phyloP scores from a whole-genome alignment of 2,797 vertebrate genomes.

The Crocidura indochinensis region DNA sequence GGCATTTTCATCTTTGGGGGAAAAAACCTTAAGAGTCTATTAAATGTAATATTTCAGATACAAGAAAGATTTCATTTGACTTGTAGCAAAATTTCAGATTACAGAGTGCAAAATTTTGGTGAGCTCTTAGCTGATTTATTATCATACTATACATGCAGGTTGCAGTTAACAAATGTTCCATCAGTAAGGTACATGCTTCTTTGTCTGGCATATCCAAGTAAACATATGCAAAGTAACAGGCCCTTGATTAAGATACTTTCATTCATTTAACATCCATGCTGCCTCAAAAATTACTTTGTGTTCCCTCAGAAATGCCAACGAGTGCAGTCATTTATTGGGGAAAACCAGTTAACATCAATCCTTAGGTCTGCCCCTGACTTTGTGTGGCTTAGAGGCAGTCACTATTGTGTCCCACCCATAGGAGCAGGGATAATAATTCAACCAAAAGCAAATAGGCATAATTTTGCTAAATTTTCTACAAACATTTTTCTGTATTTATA shows the following conservation, averaged over 20 bases:
- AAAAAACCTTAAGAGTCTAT: not conserved
- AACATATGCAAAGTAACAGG: constrained; percentile 48
- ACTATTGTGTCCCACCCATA: not conserved
- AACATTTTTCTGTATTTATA: constrained; percentile 75
- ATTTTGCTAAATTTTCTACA: constrained; percentile 65
- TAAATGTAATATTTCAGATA: constrained; percentile 10
- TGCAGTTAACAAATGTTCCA: constrained; percentile 77
- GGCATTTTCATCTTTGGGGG: not conserved
- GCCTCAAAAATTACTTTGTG: not conserved
- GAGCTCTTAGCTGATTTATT: constrained; percentile 85
- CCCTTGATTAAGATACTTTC: not conserved
- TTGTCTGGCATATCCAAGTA: constrained; percentile 71
- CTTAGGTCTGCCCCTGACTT: not conserved
- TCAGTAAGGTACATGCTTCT: constrained; percentile 70
- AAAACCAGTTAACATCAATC: not conserved
- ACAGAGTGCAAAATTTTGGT: constrained; percentile 55
- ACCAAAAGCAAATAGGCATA: constrained; percentile 31
- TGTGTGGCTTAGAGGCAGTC: not conserved
- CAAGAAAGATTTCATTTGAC: constrained; percentile 7
- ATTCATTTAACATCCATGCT: constrained; percentile 27
- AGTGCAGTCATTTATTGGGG: not conserved
- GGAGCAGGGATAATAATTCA: not conserved
- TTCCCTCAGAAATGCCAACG: constrained; percentile 34
- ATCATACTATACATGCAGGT: constrained; percentile 85
- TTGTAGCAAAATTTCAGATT: constrained; percentile 59